Base-by-base conservation (phyloP, 2,888 invertebrate genomes). In the Pasiphila rectangulata region DNA sequence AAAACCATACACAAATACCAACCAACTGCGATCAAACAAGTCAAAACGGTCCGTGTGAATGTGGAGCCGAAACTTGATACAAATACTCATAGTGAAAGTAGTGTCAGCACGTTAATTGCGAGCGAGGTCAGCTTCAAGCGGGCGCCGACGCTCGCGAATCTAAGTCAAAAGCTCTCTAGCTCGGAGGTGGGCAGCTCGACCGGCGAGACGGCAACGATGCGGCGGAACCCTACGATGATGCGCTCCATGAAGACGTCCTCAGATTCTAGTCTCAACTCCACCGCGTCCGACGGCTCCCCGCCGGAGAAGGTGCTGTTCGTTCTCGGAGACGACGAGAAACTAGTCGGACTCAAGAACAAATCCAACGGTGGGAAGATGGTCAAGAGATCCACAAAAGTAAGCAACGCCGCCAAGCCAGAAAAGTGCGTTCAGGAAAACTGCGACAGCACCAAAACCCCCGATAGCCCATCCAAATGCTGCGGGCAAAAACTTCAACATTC, bases 271-370 rank as follows among this genome's bases (percentile, higher is more conserved):
- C 71, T 75, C 7, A 72, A 75, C 53, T 79, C 81, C 5, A 76
- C 77, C 7, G 54, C 67, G 25, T 76, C 82, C 9, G 84, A 79
- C 23, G 80, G 79, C 21, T 57, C 56, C 1, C 73, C 74, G 19
- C 51, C 60, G 7, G 82, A 82, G 50, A 80, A 83, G 52, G 94
- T 94, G 0, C 83, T 94, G 4, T 94, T 94, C 72, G 92, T 94
- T 2, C 72, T 94, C 34, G 94, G 94, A 12, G 94, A 94, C 46
- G 90, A 93, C 64, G 94, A 94, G 55, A 90, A 91, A 60, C 70
- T 94, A 24, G 89, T 93, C 2, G 92, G 92, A 29, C 69, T 94
- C 32, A 93, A 93, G 76, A 91, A 88, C 55, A 88, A 87, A 48
- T 85, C 85, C 1, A 77, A 64, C 24, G 79, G 75, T 24, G 84